Percentiles rank a stretch among this genome's conserved stretches.
These are phyloP conservation scores for Hylomyscus alleni DNA, from an alignment of 2,797 vertebrate species.

Conservation along the genomic window DNA sequence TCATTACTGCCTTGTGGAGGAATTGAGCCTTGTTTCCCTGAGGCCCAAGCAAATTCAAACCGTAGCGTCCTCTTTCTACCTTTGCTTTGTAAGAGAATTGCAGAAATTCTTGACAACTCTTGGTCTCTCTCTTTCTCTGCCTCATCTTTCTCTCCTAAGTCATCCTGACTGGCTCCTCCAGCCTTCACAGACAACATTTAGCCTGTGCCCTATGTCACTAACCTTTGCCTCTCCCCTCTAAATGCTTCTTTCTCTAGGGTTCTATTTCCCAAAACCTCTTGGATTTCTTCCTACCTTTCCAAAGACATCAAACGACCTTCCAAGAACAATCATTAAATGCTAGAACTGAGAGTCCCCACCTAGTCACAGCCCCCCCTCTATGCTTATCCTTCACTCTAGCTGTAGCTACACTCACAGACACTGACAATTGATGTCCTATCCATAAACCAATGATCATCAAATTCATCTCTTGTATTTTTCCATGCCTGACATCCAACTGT, in stretches of 20 bases:
- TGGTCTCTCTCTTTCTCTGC: background rate
- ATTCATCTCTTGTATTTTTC: background rate
- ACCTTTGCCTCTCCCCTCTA: too few species aligned
- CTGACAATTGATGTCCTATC: background rate
- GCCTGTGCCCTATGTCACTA: background rate
- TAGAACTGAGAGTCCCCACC: background rate
- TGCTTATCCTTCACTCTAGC: background rate
- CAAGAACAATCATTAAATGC: background rate
- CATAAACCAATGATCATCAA: background rate
- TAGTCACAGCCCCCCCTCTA: background rate
- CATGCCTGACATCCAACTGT: background rate
- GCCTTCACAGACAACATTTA: background rate
- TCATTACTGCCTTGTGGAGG: background rate
- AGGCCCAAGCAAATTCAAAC: background rate
- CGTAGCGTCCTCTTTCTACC: background rate
- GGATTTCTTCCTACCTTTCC: background rate
- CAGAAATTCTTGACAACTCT: background rate
- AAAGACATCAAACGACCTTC: background rate
- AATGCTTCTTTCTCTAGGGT: background rate
- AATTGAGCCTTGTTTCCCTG: background rate
- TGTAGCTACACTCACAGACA: background rate
- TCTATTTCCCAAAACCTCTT: background rate
- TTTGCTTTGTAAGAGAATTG: background rate
- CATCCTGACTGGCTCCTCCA: background rate
- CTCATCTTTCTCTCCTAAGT: background rate